Percentiles rank a stretch among this genome's conserved stretches.
These are phyloP conservation scores for Pyrrhosoma nymphula DNA, from an alignment of 2,888 invertebrate species.

Conservation along the genomic window DNA sequence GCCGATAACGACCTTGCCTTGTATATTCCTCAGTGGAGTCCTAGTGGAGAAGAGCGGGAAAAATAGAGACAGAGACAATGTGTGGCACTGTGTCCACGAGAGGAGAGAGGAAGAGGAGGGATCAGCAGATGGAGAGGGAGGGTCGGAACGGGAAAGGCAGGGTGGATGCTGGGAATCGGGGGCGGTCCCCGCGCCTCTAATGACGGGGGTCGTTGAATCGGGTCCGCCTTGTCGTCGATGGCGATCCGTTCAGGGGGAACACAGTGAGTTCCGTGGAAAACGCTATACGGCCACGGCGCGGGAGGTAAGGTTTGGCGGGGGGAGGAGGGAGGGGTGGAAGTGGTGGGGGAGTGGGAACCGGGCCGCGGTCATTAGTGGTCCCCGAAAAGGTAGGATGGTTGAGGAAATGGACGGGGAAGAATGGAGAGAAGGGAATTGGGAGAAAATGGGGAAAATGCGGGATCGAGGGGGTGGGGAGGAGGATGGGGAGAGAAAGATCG, in stretches of 20 bases:
- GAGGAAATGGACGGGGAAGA: neutral
- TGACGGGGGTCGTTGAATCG: neutral
- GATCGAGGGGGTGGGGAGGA: neutral
- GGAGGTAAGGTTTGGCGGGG: no score
- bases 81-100: neutral
- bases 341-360: neutral
- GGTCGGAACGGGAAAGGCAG: neutral
- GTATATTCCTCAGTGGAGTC: neutral
- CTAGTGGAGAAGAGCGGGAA: neutral
- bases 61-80: neutral
- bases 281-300: neutral
- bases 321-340: neutral
- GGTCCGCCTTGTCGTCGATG: neutral
- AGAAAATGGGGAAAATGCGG: neutral
- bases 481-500: neutral
- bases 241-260: neutral
- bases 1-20: neutral
- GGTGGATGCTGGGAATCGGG: neutral
- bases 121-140: neutral
- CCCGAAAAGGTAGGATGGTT: neutral
- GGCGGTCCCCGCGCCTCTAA: neutral
- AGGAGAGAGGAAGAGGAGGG: neutral
- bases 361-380: neutral
- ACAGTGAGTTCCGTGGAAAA: neutral
- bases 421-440: neutral